Base-by-base conservation (phyloP, 1,140 invertebrate species). In the Macrobrachium rosenbergii region DNA sequence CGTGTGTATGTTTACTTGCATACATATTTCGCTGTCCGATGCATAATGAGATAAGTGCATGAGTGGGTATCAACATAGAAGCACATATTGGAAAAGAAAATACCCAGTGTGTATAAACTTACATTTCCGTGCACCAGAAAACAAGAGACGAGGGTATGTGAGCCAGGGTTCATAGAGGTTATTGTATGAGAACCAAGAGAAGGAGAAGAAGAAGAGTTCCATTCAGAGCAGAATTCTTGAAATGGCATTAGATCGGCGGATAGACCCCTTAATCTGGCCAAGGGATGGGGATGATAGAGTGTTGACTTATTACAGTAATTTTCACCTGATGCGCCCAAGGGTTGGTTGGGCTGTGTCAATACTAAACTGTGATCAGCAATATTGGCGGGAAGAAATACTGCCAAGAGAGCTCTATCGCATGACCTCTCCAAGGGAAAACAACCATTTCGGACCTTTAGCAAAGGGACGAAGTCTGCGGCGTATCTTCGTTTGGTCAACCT, bases 281-380 rank as follows among this genome's bases (percentile, higher is more conserved):
- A 75, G 83, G 78, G 75, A 85, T 73, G 75, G 83, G 76, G 75
- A 85, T 85, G 83, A 85, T 85, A 85, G 83, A 85, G 83, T 85
- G 83, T 78, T 85, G 59, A 52, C 75, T 85, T 85, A 85, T 85
- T 85, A 85, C 83, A 69, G 83, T 85, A 85, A 85, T 85, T 76
- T 85, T 78, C 60, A 69, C n/a, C 60, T 14, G 75, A 75, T 85
- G 83, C 83, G 83, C 83, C 83, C 75, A 85, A 62, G 83, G 83
- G 59, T 78, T 78, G 52, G 83, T 85, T 85, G 83, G 78, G 83
- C 83, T 85, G 83, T 85, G 83, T 85, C 83, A 85, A 85, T 76
- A 85, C 83, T 58, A 75, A 76, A 58, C 75, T 85, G 75, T 85
- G 83, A 85, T 85, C 83, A 85, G 83, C 83, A 78, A 64, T 52